A percentile compares a stretch with the other conserved stretches of the same genome.
Conservation (phyloP, 92 coral and sea anemone species). For the Siderastrea siderea region DNA sequence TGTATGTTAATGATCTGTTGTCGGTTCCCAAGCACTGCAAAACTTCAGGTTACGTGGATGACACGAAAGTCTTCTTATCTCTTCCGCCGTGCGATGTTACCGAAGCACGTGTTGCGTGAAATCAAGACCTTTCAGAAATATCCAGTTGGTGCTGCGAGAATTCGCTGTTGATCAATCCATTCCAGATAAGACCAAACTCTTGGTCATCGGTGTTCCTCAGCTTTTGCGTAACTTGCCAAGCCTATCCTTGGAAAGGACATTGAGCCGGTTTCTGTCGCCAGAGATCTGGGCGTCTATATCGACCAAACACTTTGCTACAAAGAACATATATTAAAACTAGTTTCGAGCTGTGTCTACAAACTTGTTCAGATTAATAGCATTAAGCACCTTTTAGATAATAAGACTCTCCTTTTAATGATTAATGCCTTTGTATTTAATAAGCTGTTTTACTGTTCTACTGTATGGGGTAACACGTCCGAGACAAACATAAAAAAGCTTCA, state of each 20-base stretch:
- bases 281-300: slow-evolving; percentile 18
- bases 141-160: slow-evolving; percentile 27
- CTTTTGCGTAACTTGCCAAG: slow-evolving; percentile 10
- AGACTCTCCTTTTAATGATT: slow-evolving; percentile 13
- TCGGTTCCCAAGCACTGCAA: slow-evolving; percentile 12
- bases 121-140: slow-evolving; percentile 23
- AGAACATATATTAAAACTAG: slow-evolving; percentile 28
- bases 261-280: slow-evolving; percentile 42
- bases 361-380: slow-evolving; percentile 39
- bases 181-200: neutral
- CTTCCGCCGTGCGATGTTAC: slow-evolving; percentile 21
- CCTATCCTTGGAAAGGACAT: slow-evolving; percentile 25
- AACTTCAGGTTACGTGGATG: slow-evolving; percentile 21
- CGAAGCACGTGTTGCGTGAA: neutral
- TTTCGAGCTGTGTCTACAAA: slow-evolving; percentile 22
- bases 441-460: slow-evolving; percentile 30
- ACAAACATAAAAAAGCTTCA: slow-evolving; percentile 34
- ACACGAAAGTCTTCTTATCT: slow-evolving; percentile 28
- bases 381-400: slow-evolving; percentile 24
- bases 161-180: slow-evolving; percentile 10
- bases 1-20: slow-evolving; percentile 1
- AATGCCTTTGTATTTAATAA: slow-evolving; percentile 47
- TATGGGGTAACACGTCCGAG: slow-evolving; percentile 38
- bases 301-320: slow-evolving; percentile 6
- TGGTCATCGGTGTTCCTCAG: slow-evolving; percentile 40